Evolutionary conservation across 2,888 invertebrate genomes (phyloP), one percentile per base, ranked within the genome.

Genomic region (Cephus runcator): DNA sequence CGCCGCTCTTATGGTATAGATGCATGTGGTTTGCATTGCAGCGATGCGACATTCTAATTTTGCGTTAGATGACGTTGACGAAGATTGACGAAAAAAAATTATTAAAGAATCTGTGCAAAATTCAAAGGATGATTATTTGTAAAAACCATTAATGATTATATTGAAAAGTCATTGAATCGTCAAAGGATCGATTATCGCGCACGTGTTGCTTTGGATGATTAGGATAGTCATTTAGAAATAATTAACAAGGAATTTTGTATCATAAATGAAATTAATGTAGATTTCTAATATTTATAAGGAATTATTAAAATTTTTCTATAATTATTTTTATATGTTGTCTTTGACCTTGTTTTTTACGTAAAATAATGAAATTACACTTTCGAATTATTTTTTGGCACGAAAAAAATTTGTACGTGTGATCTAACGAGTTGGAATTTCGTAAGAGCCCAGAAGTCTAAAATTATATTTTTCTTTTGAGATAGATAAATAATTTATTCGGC

Each of bases 1-100:
- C 79, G 69, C 69, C 79, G 71, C 69, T 75, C 69, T 34, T 31
- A 71, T 71, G 31, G 71, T 34, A 31, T 30, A 71, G 31, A 0
- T 23, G 30, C 30, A 71, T 31, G 11, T 31, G 15, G 12, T 30
- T 34, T 31, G 1, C 71, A 71, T 23, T 71, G 71, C 71, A 33
- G 71, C 71, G 33, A 71, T 56, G 23, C 56, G 56, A 56, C 56
- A 56, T 23, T 56, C 23, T 56, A 23, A 56, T 56, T 56, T 1
- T 23, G 23, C 9, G 9, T 56, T 23, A 1, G 23, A 23, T 56
- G 23, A 56, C 56, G 56, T 56, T 6, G 0, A 9, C 0, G 9
- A 56, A 6, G 56, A 56, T 15, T 56, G 0, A 9, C 0, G 56
- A 23, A 23, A 23, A 23, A 15, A 23, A 56, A 56, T 23, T 23